Base-by-base conservation (phyloP, 2,888 invertebrate species). In the Oegoconia quadripuncta region DNA sequence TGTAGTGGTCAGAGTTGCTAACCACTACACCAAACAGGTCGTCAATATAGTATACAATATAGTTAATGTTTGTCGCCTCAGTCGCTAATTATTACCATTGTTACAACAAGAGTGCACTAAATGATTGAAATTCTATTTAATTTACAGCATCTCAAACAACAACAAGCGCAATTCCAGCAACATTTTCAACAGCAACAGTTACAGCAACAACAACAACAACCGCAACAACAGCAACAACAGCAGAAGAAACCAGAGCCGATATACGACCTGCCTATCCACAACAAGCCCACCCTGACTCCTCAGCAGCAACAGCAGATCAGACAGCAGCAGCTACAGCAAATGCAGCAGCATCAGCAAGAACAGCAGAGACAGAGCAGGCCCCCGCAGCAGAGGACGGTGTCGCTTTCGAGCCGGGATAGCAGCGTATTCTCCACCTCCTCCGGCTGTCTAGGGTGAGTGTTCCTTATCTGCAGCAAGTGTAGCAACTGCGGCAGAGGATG, bases 391-490 rank as follows among this genome's bases (percentile, higher is more conserved):
- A 55, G 55, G 11, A 52, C 63, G 9, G 64, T 74, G n/a, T 81
- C 83, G 0, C 50, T 80, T 0, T 81, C 81, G 1, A 88, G 88
- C 50, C 55, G 88, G 12, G 88, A 88, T 34, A 80, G 82, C 0
- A 88, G 88, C 36, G 80, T 87, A 2, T 86, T 79, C 45, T 88
- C 86, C 0, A 82, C 86, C 0, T 83, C 82, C 0, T 84, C 84
- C 0, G 82, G 81, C 0, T 83, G 84, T 50, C 83, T 84, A 1
- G 83, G 76, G 87, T 87, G 37, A 63, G 65, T 59, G n/a, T 16
- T 18, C 18, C 1, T 3, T 8, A 5, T 35, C 17, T 20, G 12
- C 23, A 23, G n/a, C 23, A 15, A 6, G 7, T 11, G 20, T 13
- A 34, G 1, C 1, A 13, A 12, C 12, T 3, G 1, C 1, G 7